These are phyloP conservation scores for Ibidorhyncha struthersii DNA, from an alignment of 2,113 vertebrate species.

Conservation along the genomic window DNA sequence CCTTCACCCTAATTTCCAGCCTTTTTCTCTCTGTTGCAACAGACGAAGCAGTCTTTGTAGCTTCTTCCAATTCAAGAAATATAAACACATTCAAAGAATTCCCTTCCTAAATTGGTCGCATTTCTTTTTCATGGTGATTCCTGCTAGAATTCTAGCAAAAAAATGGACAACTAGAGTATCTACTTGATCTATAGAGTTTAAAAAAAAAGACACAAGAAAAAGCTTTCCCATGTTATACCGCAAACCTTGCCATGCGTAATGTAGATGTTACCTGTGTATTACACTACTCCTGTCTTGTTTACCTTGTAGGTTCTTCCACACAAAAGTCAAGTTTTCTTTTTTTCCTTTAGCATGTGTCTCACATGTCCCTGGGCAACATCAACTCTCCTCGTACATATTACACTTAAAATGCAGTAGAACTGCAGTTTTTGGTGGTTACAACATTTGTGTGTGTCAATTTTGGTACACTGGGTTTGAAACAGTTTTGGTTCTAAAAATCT, in stretches of 20 bases:
- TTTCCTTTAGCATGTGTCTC: background rate
- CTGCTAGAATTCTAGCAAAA: background rate
- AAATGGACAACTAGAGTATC: background rate
- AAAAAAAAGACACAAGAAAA: background rate
- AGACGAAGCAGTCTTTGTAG: background rate
- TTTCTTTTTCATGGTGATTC: background rate
- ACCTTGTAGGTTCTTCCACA: background rate
- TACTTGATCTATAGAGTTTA: background rate
- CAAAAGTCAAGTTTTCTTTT: background rate
- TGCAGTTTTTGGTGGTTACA: background rate
- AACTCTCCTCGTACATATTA: background rate
- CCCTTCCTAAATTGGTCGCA: background rate
- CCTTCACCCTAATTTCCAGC: background rate
- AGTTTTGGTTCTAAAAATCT: background rate
- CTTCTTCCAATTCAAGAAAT: background rate
- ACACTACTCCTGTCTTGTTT: background rate
- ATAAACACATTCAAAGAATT: background rate
- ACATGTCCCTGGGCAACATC: background rate
- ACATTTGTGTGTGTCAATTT: background rate
- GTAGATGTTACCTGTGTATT: background rate
- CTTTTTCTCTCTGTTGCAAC: background rate
- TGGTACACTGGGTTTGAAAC: background rate
- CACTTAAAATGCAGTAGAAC: background rate
- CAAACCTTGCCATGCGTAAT: background rate
- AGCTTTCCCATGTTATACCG: background rate